Conservation (phyloP, 2,113 vertebrate species). For the Bufo bufo region DNA sequence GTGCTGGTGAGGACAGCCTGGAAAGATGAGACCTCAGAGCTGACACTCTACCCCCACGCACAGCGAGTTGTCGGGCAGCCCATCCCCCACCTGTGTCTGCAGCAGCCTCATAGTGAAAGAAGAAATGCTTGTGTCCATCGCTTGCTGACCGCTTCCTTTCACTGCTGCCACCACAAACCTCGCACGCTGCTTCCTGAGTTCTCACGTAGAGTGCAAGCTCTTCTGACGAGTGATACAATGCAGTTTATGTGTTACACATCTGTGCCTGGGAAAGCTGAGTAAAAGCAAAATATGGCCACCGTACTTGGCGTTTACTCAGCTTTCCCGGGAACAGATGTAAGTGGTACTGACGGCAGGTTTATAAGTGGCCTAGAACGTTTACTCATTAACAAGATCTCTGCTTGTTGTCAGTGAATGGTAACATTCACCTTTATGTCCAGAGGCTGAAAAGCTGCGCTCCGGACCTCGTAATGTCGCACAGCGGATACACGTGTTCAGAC, state of each 20-base stretch:
- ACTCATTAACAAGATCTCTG: too few relatives aligned
- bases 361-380: too few relatives aligned
- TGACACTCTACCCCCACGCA: neutral
- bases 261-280: neutral
- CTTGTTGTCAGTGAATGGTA: too few relatives aligned
- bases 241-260: neutral
- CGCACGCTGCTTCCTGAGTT: neutral
- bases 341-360: too few relatives aligned
- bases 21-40: neutral
- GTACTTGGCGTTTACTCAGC: too few relatives aligned
- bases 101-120: neutral
- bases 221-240: neutral
- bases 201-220: neutral
- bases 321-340: too few relatives aligned
- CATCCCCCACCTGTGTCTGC: too few relatives aligned
- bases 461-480: too few relatives aligned
- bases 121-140: neutral
- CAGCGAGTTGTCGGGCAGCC: neutral
- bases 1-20: too few relatives aligned
- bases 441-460: too few relatives aligned
- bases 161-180: neutral
- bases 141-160: slow-evolving; percentile 36
- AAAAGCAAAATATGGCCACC: neutral
- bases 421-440: too few relatives aligned
- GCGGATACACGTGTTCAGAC: too few relatives aligned